These are phyloP conservation scores for Drosophila bifasciata DNA, from an alignment of 1,140 invertebrate genomes.

Conservation along the genomic window DNA sequence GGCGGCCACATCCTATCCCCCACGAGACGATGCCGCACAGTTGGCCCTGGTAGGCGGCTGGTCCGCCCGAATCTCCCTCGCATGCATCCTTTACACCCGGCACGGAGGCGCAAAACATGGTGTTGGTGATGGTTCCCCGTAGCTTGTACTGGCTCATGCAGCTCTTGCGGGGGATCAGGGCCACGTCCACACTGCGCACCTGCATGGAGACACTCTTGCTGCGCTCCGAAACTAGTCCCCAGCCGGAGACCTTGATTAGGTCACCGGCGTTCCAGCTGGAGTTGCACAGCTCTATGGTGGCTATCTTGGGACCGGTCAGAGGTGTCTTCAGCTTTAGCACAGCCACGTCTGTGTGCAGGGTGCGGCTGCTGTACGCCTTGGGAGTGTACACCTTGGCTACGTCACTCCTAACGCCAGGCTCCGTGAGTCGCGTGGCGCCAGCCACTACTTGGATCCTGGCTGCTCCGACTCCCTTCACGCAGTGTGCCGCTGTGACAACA, in stretches of 20 bases:
- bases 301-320: constrained; percentile 58
- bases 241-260: constrained; percentile 70
- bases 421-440: constrained; percentile 51
- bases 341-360: constrained; percentile 65
- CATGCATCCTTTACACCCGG: constrained; percentile 69
- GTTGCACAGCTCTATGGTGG: constrained; percentile 64
- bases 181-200: constrained; percentile 70
- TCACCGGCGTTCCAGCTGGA: constrained; percentile 52
- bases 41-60: constrained; percentile 85
- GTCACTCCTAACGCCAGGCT: constrained; percentile 41
- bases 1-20: constrained; percentile 85
- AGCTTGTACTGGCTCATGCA: constrained; percentile 60
- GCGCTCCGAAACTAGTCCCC: constrained; percentile 54
- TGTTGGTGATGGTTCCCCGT: constrained; percentile 55
- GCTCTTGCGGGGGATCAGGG: constrained; percentile 50
- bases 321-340: constrained; percentile 63
- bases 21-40: constrained; percentile 86
- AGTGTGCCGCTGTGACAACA: constrained; percentile 72
- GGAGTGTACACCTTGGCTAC: constrained; percentile 66
- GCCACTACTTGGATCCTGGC: constrained; percentile 55
- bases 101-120: constrained; percentile 72
- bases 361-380: constrained; percentile 60
- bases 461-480: constrained; percentile 64
- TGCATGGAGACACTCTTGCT: constrained; percentile 48
- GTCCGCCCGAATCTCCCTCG: constrained; percentile 87